Evolutionary conservation across 2,113 vertebrate genomes (phyloP).

Genomic region (Caracal caracal): DNA sequence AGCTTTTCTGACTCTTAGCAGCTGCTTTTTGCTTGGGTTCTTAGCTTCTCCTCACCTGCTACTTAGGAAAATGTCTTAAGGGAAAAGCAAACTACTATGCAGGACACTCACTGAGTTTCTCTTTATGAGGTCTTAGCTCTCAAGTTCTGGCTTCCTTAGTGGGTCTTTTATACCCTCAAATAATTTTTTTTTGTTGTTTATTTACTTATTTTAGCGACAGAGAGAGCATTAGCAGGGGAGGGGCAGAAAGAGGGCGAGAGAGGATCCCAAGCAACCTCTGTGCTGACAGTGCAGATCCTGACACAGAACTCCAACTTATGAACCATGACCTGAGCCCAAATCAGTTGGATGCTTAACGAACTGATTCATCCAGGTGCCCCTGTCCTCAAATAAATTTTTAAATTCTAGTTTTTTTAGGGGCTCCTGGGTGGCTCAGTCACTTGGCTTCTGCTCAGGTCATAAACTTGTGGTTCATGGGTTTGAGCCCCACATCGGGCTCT

Average conservation of each 20-base stretch:
- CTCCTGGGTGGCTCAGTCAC: not conserved
- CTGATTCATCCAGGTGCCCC: too few relatives aligned
- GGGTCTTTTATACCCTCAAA: not conserved
- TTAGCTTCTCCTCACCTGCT: not conserved
- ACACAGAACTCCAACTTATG: too few relatives aligned
- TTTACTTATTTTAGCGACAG: too few relatives aligned
- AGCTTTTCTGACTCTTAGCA: not conserved
- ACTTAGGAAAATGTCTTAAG: not conserved
- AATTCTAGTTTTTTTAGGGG: not conserved
- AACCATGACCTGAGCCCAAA: too few relatives aligned
- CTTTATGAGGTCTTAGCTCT: conserved; percentile 1
- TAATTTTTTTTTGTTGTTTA: not conserved
- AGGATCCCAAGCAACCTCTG: too few relatives aligned
- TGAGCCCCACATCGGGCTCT: not conserved
- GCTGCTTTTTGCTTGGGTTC: not conserved
- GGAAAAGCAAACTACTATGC: not conserved
- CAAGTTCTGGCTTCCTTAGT: not conserved
- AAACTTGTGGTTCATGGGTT: not conserved
- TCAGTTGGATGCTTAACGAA: too few relatives aligned
- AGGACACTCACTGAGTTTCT: not conserved
- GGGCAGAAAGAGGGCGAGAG: too few relatives aligned
- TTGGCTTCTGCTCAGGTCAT: not conserved
- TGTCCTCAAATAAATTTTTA: not conserved
- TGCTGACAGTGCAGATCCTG: too few relatives aligned
- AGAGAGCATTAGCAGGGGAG: too few relatives aligned